Evolutionary conservation across 2,797 vertebrate species (phyloP).

Genomic region (Apogon talboti): DNA sequence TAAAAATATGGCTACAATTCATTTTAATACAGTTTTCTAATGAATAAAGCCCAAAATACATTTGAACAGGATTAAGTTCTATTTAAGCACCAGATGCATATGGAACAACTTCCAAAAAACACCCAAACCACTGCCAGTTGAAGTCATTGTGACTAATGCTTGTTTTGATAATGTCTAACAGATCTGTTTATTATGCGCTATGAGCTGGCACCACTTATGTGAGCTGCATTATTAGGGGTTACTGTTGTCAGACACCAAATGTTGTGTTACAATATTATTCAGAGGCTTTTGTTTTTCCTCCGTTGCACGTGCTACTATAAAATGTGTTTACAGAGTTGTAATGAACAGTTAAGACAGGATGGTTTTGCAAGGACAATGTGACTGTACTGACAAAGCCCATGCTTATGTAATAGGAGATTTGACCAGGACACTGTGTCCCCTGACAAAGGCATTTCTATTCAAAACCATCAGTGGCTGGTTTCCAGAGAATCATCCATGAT

Average conservation of each 20-base stretch:
- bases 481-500: slow-evolving; percentile 50
- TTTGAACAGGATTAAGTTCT: not conserved
- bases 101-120: slow-evolving; percentile 8
- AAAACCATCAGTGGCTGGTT: slow-evolving; percentile 35
- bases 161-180: slow-evolving; percentile 38
- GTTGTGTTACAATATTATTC: not conserved
- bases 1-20: too few species aligned
- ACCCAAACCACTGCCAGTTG: slow-evolving; percentile 8
- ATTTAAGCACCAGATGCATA: not conserved
- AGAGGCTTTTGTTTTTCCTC: slow-evolving; percentile 3
- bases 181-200: slow-evolving; percentile 21
- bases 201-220: slow-evolving; percentile 17
- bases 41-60: not conserved
- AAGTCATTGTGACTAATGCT: slow-evolving; percentile 36
- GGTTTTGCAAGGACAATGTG: slow-evolving; percentile 46
- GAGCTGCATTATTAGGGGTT: slow-evolving; percentile 20
- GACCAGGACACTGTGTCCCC: slow-evolving; percentile 68
- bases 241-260: slow-evolving; percentile 19
- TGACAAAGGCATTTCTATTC: slow-evolving; percentile 71
- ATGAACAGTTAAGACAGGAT: not conserved
- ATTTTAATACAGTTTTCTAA: not conserved
- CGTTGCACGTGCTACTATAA: slow-evolving; percentile 8
- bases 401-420: slow-evolving; percentile 70
- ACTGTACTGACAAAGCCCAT: slow-evolving; percentile 38
- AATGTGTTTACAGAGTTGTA: slow-evolving; percentile 29